These are phyloP conservation scores for Antechinus stuartii DNA, from an alignment of 2,113 vertebrate genomes.

Conservation along the genomic window DNA sequence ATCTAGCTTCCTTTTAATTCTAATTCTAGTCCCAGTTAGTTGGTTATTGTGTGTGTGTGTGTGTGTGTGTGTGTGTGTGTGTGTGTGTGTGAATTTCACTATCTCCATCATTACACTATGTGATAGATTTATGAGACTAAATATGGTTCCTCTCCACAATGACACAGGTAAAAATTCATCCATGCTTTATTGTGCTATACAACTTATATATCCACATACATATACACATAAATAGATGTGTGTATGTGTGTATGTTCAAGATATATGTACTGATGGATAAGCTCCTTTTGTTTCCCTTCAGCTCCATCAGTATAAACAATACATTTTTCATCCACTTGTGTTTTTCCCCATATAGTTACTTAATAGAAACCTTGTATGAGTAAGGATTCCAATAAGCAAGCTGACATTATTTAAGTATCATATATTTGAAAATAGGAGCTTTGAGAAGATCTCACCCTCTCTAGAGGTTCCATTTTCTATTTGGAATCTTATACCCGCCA, in stretches of 20 bases:
- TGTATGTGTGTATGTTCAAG: not conserved
- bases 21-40: not conserved
- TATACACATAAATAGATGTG: too few relatives aligned
- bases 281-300: not conserved
- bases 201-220: too few relatives aligned
- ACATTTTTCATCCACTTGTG: not conserved
- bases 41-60: not conserved
- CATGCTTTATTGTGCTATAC: too few relatives aligned
- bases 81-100: too few relatives aligned
- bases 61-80: too few relatives aligned
- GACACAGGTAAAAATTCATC: too few relatives aligned
- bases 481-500: not conserved
- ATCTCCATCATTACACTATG: too few relatives aligned
- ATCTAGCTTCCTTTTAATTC: not conserved
- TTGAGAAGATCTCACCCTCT: not conserved
- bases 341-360: not conserved
- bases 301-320: not conserved
- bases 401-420: not conserved
- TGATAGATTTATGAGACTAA: too few relatives aligned
- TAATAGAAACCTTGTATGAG: not conserved
- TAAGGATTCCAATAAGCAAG: not conserved
- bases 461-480: not conserved
- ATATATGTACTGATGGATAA: not conserved
- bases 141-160: too few relatives aligned
- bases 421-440: not conserved